Base-by-base conservation (phyloP, 1,140 invertebrate genomes). In the Stegodyphus dumicola region DNA sequence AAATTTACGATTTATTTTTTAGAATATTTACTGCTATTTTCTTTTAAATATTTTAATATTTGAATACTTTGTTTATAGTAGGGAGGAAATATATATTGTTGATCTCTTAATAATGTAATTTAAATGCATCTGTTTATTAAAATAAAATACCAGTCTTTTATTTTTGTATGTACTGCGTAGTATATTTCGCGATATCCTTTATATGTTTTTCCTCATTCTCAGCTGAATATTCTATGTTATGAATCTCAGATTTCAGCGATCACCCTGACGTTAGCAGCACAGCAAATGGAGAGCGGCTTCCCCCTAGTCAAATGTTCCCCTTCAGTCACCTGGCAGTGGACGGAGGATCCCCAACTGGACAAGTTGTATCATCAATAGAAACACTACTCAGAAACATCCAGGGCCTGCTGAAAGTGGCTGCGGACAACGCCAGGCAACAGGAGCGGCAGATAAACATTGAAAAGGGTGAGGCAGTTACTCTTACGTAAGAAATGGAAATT, bases 401-500 rank as follows among this genome's bases (percentile, higher is more conserved):
- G 91, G 97, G 96, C 33, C 93, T 98, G 85, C 93, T 98, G 67
- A 97, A 98, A 91, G 96, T 98, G 69, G 97, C 97, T 10, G 96
- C 96, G 9, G 97, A 98, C 91, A 98, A 98, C 92, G 96, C 97
- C 54, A 93, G 96, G 87, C 96, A 98, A 90, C 96, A 98, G 91
- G 97, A 98, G 90, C 93, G 96, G 88, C 96, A 98, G 91, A 96
- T 97, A 90, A 97, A 95, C 92, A 96, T 97, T 91, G 97, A 98
- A 92, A 98, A 97, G 96, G 96, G 97, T 98, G 92, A 91, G 85
- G 33, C 33, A 33, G 33, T 33, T 33, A 33, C 3, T 33, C 1
- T 33, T 33, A 33, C 3, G 3, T 33, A 33, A 33, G 33, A 33
- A 33, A 33, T 33, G 33, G 33, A 33, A 33, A 33, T 33, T 33